Conservation (phyloP, 1,140 invertebrate genomes). For the Bathynomus jamesi region DNA sequence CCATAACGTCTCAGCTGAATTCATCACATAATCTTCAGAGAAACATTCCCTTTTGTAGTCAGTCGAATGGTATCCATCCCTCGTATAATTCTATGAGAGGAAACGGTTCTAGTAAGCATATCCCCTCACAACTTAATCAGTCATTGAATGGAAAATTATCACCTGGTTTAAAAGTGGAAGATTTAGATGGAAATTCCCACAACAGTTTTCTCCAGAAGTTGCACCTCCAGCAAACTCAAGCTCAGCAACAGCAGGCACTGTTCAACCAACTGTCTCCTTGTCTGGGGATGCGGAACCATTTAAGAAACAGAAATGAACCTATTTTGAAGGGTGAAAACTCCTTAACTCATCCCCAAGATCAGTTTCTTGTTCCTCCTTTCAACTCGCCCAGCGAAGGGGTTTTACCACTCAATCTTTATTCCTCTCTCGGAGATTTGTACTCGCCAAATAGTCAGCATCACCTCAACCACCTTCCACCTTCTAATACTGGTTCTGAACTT, state of each 20-base stretch:
- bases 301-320: not conserved
- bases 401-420: slow-evolving; percentile 20
- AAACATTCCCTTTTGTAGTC: not conserved
- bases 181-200: not conserved
- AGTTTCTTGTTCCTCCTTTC: slow-evolving; percentile 23
- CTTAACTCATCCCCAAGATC: slow-evolving; percentile 14
- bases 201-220: not conserved
- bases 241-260: not conserved
- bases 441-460: slow-evolving; percentile 18
- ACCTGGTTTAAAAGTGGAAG: not conserved
- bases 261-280: not conserved
- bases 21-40: not conserved
- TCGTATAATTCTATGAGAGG: not conserved
- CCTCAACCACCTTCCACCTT: slow-evolving; percentile 19
- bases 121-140: not conserved
- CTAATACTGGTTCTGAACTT: slow-evolving; percentile 26
- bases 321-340: not conserved
- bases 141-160: not conserved
- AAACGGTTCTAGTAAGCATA: not conserved
- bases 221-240: not conserved
- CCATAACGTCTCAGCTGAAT: not conserved
- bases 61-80: not conserved
- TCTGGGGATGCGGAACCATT: not conserved
- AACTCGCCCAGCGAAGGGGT: slow-evolving; percentile 23
- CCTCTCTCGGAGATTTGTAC: slow-evolving; percentile 21